These are phyloP conservation scores for Otis tarda DNA, from an alignment of 2,113 vertebrate species.

Conservation along the genomic window DNA sequence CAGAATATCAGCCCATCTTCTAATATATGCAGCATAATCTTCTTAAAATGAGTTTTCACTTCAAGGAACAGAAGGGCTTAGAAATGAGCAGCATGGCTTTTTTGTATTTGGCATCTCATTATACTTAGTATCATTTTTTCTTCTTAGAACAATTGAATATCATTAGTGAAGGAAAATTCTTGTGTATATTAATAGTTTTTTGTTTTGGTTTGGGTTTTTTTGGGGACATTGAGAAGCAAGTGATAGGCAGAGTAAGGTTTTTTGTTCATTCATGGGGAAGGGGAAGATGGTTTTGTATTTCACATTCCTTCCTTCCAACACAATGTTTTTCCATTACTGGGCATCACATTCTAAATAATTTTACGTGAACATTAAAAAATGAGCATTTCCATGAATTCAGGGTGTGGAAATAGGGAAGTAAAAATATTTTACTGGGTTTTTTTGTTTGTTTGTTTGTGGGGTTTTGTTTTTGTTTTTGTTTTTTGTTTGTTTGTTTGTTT, in stretches of 20 bases:
- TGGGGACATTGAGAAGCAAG: not conserved
- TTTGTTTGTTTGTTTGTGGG: too few relatives aligned
- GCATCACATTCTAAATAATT: not conserved
- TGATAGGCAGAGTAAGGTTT: not conserved
- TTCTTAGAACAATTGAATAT: constrained; percentile 78
- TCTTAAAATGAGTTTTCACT: constrained; percentile 89
- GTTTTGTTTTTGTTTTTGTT: too few relatives aligned
- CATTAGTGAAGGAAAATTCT: constrained; percentile 75
- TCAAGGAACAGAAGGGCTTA: constrained; percentile 86
- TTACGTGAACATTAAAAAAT: not conserved
- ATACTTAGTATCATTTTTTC: constrained; percentile 72
- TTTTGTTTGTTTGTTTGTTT: too few relatives aligned
- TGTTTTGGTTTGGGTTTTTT: not conserved
- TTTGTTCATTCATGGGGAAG: not conserved
- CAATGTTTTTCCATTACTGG: not conserved
- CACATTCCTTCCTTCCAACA: not conserved
- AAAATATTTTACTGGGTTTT: not conserved
- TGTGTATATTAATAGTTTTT: not conserved
- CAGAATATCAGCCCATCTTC: constrained; percentile 79
- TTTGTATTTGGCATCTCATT: constrained; percentile 80
- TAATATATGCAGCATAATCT: constrained; percentile 87
- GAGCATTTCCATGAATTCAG: not conserved
- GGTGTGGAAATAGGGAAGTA: not conserved
- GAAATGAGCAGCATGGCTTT: constrained; percentile 77
- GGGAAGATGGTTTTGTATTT: not conserved